phyloP scores from a whole-genome alignment of 2,113 vertebrate genomes.

The Marcusenius ussheri region DNA sequence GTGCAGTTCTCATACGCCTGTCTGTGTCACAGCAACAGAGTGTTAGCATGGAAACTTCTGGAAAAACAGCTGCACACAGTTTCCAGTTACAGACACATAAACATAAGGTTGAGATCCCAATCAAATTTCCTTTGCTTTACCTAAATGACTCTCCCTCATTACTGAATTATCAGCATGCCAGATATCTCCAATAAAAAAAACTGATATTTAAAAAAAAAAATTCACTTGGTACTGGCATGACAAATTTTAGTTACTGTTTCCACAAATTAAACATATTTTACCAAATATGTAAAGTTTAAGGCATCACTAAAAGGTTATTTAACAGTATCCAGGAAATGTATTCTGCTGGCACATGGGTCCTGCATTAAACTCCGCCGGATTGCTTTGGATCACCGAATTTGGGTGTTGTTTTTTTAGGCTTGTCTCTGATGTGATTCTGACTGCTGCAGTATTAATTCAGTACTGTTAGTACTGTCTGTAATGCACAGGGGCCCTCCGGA shows the following conservation, averaged over 20 bases:
- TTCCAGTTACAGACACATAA: not conserved
- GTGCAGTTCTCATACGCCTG: conserved; percentile 90
- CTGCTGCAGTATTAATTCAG: not conserved
- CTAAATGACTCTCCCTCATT: not conserved
- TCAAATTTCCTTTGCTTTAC: not conserved
- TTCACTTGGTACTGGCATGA: not conserved
- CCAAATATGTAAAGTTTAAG: not conserved
- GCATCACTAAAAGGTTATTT: not conserved
- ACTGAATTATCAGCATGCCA: not conserved
- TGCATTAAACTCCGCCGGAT: not conserved
- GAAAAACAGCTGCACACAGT: not conserved
- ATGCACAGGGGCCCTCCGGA: not conserved
- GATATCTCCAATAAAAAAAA: not conserved
- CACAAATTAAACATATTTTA: not conserved
- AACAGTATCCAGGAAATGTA: not conserved
- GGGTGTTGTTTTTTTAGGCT: not conserved
- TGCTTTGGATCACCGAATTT: not conserved
- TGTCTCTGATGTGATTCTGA: not conserved
- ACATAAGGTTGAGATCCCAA: not conserved
- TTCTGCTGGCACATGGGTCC: not conserved
- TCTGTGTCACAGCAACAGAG: conserved; percentile 49
- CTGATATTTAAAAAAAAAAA: not conserved
- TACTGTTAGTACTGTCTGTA: not conserved
- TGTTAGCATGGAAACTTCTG: not conserved
- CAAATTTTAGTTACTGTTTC: not conserved